Evolutionary conservation across 2,888 invertebrate species (phyloP), one percentile per base, ranked within the genome.

Genomic region (Marronus borbonicus): DNA sequence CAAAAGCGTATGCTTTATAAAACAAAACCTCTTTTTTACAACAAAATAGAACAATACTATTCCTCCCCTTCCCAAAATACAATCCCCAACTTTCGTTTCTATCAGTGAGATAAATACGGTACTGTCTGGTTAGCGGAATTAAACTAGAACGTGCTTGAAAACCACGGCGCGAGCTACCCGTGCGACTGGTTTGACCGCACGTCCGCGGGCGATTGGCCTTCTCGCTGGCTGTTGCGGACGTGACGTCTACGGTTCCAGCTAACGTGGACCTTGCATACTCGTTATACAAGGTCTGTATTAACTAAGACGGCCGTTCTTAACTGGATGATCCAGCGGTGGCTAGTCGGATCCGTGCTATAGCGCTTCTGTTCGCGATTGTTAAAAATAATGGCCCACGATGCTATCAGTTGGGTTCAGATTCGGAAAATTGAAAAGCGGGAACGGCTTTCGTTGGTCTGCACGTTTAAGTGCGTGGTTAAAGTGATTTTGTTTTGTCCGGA

Each of bases 71-170:
- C 7, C 5, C 5, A 36, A 36, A 36, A 36, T 36, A 36, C 31
- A 36, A 36, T 36, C 5, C 44, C 44, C 44, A 44, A 8, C 44
- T 8, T 44, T 12, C 44, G n/a, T 8, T 39, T 36, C 5, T 84
- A 83, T 87, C 87, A 87, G 85, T 86, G 87, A 87, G 86, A 88
- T 86, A 87, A 87, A 87, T 88, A 87, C 85, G 82, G 83, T 20
- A 28, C 10, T 7, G 12, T 80, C 80, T 82, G 82, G 76, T 81
- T 81, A 83, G 82, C 82, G 83, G 86, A 89, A 89, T 89, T 89
- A 89, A 89, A 89, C 87, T 87, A 87, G 86, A 86, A 89, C 89
- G 89, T 89, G 89, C 86, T 87, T 84, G 83, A 84, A 84, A 86
- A 88, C 88, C 88, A 81, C 88, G 86, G 84, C 87, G 85, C 86